Evolutionary conservation across 2,797 vertebrate species (phyloP).

Genomic region (Merluccius polli): DNA sequence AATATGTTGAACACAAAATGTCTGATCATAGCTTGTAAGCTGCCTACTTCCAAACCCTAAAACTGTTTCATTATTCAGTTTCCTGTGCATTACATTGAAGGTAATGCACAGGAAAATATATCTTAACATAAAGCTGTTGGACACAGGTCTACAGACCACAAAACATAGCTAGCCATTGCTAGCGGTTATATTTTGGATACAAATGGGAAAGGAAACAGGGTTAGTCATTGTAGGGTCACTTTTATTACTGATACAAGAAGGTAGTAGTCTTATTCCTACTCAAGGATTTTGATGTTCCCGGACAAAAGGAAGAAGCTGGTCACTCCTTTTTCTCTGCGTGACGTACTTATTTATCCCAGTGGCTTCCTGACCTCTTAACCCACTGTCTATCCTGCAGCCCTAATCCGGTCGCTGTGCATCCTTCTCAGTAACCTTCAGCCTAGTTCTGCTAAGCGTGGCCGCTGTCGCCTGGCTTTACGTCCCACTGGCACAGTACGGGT

Average conservation of each 20-base stretch:
- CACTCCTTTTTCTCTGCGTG: slow-evolving; percentile 7
- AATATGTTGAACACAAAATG: too few species aligned
- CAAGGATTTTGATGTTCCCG: not conserved
- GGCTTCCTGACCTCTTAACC: slow-evolving; percentile 59
- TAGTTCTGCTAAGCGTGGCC: slow-evolving; percentile 45
- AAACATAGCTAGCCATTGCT: too few species aligned
- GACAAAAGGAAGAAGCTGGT: not conserved
- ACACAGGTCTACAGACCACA: too few species aligned
- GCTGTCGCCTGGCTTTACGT: slow-evolving; percentile 25
- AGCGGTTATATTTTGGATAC: not conserved
- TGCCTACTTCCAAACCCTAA: too few species aligned
- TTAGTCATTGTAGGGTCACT: not conserved
- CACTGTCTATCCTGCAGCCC: slow-evolving; percentile 37
- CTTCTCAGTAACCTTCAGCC: slow-evolving; percentile 39
- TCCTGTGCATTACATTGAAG: too few species aligned
- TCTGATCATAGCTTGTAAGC: too few species aligned
- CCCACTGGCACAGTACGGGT: slow-evolving; percentile 15
- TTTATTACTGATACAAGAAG: not conserved
- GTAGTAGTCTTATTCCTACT: not conserved
- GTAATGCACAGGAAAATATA: too few species aligned
- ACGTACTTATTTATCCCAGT: slow-evolving; percentile 21
- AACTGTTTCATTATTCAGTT: too few species aligned
- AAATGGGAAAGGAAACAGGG: not conserved
- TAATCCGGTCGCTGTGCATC: slow-evolving; percentile 43
- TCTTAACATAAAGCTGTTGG: too few species aligned